Evolutionary conservation across 2,113 vertebrate species (phyloP), one percentile per base, ranked within the genome.

Genomic region (Hemiscyllium ocellatum): DNA sequence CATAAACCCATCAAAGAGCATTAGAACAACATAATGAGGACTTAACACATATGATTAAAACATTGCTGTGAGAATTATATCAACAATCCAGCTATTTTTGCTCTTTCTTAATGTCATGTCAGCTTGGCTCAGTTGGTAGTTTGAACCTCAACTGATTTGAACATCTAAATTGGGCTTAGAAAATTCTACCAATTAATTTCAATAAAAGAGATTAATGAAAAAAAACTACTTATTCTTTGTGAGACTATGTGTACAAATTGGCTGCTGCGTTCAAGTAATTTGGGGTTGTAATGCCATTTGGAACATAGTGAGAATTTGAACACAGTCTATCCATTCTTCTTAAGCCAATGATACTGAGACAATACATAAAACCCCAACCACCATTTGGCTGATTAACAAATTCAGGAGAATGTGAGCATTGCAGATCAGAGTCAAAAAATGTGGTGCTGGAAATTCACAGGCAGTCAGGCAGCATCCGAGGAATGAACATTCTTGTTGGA

Each of bases 1-100:
- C 93, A 94, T 70, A 95, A 70, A 95, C 15, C 66, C 94, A 95
- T 10, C 94, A 95, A 94, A 68, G 93, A 94, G 68, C 37, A 70
- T 94, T 94, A 94, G 93, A 94, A 94, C 93, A 94, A 94, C 65
- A 47, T 90, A 33, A 90, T 90, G 52, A 70, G 2, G 56, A 50
- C 10, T 76, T 47, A 95, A 33, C 42, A 72, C n/a, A 95, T 7
- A 72, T 95, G 69, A 70, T 72, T n/a, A 95, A 69, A 95, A 47
- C 68, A 95, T 50, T 95, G 89, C 24, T 72, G 22, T 69, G n/a
- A 94, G 66, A 95, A 50, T 89, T 89, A 56, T 50, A 56, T 2
- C 86, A 61, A 50, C 50, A 89, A 3, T 50, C 12, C 15, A 72
- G 37, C 66, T 24, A 72, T 33, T 95, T 42, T 33, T 15, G 37